These are phyloP conservation scores for Acanthopagrus latus DNA, from an alignment of 2,797 vertebrate species.

Conservation along the genomic window DNA sequence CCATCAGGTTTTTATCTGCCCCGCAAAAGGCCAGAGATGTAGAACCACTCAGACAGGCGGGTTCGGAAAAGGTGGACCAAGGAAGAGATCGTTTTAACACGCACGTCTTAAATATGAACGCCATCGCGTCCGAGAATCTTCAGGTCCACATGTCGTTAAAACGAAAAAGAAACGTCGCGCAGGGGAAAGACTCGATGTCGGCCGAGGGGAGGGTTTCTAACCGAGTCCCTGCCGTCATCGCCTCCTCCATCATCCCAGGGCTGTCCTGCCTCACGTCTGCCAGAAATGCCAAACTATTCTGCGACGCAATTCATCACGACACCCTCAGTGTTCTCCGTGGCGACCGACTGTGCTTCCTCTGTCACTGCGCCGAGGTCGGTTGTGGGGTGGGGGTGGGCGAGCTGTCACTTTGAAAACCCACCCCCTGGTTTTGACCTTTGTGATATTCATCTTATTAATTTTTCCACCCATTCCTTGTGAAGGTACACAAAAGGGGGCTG, in stretches of 20 bases:
- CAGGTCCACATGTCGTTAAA: not conserved
- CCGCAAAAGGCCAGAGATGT: constrained; percentile 44
- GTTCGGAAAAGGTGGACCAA: constrained; percentile 14
- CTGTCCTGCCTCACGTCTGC: constrained; percentile 43
- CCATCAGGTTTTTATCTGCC: constrained; percentile 61
- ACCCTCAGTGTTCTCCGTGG: constrained; percentile 23
- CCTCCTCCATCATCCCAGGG: constrained; percentile 51
- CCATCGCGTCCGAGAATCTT: not conserved
- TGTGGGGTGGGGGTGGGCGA: constrained; percentile 6
- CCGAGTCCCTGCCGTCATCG: constrained; percentile 20
- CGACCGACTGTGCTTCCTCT: constrained; percentile 38
- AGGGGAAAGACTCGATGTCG: not conserved
- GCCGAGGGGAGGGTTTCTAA: constrained; percentile 9
- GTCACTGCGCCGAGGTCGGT: constrained; percentile 3
- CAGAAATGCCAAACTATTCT: constrained; percentile 66
- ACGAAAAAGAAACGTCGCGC: not conserved
- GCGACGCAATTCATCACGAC: constrained; percentile 57
- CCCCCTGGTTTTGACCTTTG: constrained; percentile 61
- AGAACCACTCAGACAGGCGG: not conserved
- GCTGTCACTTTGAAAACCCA: constrained; percentile 54
- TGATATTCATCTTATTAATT: constrained; percentile 53
- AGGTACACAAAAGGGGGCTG: constrained; percentile 40
- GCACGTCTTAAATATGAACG: not conserved
- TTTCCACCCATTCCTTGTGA: constrained; percentile 46
- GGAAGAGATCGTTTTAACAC: constrained; percentile 14